A percentile compares a stretch with the other conserved stretches of the same genome.
phyloP scores from a whole-genome alignment of 2,797 vertebrate species.

The Acrossocheilus fasciatus region DNA sequence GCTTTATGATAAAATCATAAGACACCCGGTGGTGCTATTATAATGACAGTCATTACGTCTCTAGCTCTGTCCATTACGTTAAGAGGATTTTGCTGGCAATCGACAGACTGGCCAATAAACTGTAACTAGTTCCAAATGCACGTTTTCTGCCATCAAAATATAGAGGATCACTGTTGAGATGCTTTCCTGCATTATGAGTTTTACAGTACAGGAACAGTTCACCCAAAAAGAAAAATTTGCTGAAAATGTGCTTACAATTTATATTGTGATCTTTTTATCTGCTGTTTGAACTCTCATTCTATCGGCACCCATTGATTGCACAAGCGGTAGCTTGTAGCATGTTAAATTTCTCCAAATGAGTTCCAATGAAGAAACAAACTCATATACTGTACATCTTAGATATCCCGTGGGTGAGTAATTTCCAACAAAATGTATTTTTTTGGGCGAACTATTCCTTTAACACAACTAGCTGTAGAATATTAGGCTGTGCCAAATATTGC shows the following conservation, averaged over 20 bases:
- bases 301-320: neutral
- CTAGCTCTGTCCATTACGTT: neutral
- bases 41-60: constrained; percentile 31
- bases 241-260: neutral
- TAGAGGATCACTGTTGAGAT: neutral
- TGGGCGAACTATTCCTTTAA: neutral
- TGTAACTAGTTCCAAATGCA: neutral
- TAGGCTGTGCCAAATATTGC: neutral
- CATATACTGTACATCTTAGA: neutral
- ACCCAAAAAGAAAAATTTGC: neutral
- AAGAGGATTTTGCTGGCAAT: neutral
- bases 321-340: neutral
- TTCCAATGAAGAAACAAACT: neutral
- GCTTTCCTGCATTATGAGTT: neutral
- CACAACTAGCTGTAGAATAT: neutral
- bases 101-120: neutral
- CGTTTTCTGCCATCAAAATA: neutral
- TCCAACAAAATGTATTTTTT: neutral
- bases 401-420: neutral
- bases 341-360: neutral
- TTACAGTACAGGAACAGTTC: neutral
- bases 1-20: constrained; percentile 22
- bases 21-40: constrained; percentile 5
- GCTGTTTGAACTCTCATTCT: neutral
- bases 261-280: neutral